A percentile compares a stretch with the other conserved stretches of the same genome.
These are phyloP conservation scores for Cryptus viduatorius DNA, from an alignment of 2,888 invertebrate species.

Conservation along the genomic window DNA sequence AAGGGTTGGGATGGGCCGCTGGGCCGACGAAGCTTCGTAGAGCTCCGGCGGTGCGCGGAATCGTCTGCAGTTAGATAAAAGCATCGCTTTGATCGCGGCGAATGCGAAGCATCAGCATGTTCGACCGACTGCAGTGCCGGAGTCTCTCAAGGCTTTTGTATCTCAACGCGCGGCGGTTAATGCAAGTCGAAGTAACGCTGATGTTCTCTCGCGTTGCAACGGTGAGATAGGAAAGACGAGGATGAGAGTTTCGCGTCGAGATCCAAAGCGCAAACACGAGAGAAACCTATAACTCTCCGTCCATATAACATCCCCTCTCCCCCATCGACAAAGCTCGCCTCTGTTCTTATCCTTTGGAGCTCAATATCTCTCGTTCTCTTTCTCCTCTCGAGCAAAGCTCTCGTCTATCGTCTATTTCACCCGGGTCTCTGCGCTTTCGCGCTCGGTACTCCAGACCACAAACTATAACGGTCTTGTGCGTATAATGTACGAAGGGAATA, in stretches of 20 bases:
- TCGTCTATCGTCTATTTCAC: constrained; percentile 32
- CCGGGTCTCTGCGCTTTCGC: constrained; percentile 30
- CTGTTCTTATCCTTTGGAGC: constrained; percentile 58
- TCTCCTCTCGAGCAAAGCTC: constrained; percentile 32
- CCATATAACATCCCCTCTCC: too few relatives aligned
- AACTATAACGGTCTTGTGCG: constrained; percentile 27
- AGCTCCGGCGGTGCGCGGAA: background rate
- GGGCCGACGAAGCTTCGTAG: background rate
- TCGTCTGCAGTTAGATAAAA: constrained; percentile 67
- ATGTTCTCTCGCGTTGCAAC: constrained; percentile 22
- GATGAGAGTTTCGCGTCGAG: constrained; percentile 12
- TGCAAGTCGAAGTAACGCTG: constrained; percentile 77
- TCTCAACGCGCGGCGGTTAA: constrained; percentile 72
- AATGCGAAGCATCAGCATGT: constrained; percentile 46
- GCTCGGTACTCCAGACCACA: constrained; percentile 5
- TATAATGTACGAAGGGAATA: background rate
- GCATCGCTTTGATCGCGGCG: constrained; percentile 63
- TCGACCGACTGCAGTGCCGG: constrained; percentile 17
- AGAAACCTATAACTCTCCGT: constrained; percentile 66
- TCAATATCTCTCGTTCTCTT: constrained; percentile 35
- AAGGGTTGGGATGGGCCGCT: background rate
- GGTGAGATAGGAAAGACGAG: background rate
- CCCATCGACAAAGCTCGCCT: constrained; percentile 64
- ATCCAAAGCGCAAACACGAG: constrained; percentile 78
- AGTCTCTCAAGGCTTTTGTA: constrained; percentile 72